phyloP scores from a whole-genome alignment of 2,797 vertebrate genomes.

The Glossophaga mutica region DNA sequence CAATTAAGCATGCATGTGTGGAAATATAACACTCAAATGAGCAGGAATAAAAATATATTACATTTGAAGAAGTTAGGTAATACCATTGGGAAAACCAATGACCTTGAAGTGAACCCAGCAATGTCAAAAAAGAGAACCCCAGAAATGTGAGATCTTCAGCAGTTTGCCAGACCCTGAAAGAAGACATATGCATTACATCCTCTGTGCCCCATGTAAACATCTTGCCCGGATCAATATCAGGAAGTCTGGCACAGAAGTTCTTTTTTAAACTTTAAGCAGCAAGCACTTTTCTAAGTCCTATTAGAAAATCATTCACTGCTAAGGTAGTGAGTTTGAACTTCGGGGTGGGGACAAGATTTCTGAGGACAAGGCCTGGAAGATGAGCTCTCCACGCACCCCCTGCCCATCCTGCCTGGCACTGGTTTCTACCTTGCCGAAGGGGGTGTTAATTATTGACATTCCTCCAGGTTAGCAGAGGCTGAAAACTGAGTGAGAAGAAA shows the following conservation, averaged over 20 bases:
- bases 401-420: not conserved
- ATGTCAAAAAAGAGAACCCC: slow-evolving; percentile 71
- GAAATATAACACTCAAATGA: slow-evolving; percentile 67
- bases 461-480: not conserved
- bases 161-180: not conserved
- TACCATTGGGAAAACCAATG: slow-evolving; percentile 68
- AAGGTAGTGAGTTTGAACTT: slow-evolving; percentile 63
- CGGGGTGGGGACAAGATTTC: slow-evolving; percentile 35
- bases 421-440: not conserved
- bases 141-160: slow-evolving; percentile 60
- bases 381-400: slow-evolving; percentile 25
- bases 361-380: slow-evolving; percentile 61
- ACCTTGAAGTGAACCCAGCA: slow-evolving; percentile 74
- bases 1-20: slow-evolving; percentile 64
- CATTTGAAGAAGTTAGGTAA: slow-evolving; percentile 67
- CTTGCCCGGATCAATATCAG: not conserved
- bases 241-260: not conserved
- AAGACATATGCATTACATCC: slow-evolving; percentile 52
- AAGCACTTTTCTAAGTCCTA: slow-evolving; percentile 69
- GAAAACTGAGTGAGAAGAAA: not conserved
- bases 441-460: not conserved
- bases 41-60: slow-evolving; percentile 74
- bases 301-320: slow-evolving; percentile 74
- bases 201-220: not conserved
- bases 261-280: slow-evolving; percentile 61